These are phyloP conservation scores for Drosophila prolongata DNA, from an alignment of 2,888 invertebrate species.

Conservation along the genomic window DNA sequence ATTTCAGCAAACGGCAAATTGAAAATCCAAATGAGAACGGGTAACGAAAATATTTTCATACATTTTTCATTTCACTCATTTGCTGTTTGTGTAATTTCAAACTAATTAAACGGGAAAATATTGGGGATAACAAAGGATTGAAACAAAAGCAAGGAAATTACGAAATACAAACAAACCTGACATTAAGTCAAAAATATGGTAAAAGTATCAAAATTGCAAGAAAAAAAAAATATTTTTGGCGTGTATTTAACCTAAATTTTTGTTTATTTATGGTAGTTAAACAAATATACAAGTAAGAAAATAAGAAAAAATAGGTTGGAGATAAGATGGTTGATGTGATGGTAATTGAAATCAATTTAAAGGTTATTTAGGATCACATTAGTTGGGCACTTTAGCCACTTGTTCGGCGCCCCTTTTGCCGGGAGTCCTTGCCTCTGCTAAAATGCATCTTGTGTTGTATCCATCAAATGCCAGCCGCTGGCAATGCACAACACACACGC, in stretches of 20 bases:
- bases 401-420: neutral
- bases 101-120: conserved; percentile 34
- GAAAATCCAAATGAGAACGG: conserved; percentile 23
- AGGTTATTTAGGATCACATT: conserved; percentile 26
- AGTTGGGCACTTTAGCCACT: conserved; percentile 9
- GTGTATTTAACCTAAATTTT: no score
- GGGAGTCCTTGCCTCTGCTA: conserved; percentile 1
- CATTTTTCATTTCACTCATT: conserved; percentile 22
- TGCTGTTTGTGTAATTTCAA: conserved; percentile 27
- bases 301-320: no score
- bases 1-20: conserved; percentile 32
- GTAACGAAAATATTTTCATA: conserved; percentile 22
- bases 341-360: conserved; percentile 18
- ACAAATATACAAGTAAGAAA: no score
- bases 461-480: conserved; percentile 60
- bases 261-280: neutral
- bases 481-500: conserved; percentile 53
- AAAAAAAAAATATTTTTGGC: no score
- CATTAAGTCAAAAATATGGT: no score
- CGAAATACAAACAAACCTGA: neutral
- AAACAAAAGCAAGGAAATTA: neutral
- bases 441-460: conserved; percentile 47
- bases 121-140: conserved; percentile 7
- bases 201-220: no score
- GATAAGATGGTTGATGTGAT: neutral